Evolutionary conservation across 2,888 invertebrate genomes (phyloP).

Genomic region (Pseudococcus viburni): DNA sequence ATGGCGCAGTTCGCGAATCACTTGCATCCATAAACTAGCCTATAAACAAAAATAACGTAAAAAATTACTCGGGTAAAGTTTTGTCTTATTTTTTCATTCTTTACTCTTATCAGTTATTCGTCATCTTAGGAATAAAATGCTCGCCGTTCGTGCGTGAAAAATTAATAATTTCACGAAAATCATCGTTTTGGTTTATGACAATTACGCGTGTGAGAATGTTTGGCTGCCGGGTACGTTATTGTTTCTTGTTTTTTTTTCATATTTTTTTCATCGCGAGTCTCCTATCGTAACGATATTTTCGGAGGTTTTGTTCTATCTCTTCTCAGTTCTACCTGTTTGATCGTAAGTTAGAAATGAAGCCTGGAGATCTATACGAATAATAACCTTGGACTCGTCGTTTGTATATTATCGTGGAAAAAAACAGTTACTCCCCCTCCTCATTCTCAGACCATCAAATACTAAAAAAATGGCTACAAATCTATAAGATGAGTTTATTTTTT

Average conservation of each 20-base stretch:
- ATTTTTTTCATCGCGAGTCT: background rate
- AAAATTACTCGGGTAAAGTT: background rate
- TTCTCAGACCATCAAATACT: too few relatives aligned
- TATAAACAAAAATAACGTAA: constrained; percentile 71
- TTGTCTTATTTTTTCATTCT: background rate
- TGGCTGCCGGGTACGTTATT: constrained; percentile 1
- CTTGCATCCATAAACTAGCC: constrained; percentile 97
- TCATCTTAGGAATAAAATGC: constrained; percentile 6
- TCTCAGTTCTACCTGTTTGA: background rate
- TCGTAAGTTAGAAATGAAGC: background rate
- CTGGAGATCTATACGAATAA: background rate
- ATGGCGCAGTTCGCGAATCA: constrained; percentile 90
- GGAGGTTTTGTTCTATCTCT: too few relatives aligned
- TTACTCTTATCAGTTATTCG: constrained; percentile 24
- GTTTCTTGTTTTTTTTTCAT: background rate
- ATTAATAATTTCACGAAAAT: constrained; percentile 41
- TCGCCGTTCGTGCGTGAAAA: constrained; percentile 19
- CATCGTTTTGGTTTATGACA: constrained; percentile 16
- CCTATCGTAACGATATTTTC: background rate
- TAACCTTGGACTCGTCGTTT: background rate
- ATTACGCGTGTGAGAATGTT: constrained; percentile 22
- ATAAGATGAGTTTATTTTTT: too few relatives aligned
- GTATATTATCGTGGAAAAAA: too few relatives aligned
- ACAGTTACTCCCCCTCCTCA: too few relatives aligned
- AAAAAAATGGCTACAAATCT: too few relatives aligned